A percentile compares a stretch with the other conserved stretches of the same genome.
These are phyloP conservation scores for Aphaenogaster rudis DNA, from an alignment of 1,140 invertebrate species.

Conservation along the genomic window DNA sequence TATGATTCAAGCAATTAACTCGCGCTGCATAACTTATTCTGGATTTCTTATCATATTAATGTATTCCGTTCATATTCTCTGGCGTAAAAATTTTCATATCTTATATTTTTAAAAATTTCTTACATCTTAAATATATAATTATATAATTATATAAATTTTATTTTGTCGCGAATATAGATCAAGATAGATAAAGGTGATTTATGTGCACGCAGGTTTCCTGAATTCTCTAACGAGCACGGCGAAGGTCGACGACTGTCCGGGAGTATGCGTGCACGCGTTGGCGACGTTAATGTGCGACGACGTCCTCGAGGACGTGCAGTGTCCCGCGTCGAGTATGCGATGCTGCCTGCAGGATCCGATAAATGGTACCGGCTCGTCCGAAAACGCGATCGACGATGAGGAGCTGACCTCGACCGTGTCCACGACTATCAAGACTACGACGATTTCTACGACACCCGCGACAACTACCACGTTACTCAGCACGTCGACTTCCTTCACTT, in stretches of 20 bases:
- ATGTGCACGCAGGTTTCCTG: conserved; percentile 89
- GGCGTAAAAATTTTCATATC: too few species aligned
- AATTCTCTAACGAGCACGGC: conserved; percentile 94
- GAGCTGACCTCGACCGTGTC: conserved; percentile 45
- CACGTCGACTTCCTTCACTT: conserved; percentile 32
- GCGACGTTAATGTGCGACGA: conserved; percentile 94
- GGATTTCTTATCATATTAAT: neutral
- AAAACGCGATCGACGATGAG: conserved; percentile 78
- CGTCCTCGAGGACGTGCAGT: conserved; percentile 93
- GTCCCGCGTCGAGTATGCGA: conserved; percentile 92
- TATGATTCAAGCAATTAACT: conserved; percentile 1
- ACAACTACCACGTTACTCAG: conserved; percentile 63
- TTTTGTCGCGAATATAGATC: neutral
- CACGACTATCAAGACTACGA: conserved; percentile 67
- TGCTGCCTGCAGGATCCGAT: conserved; percentile 92
- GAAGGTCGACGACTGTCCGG: conserved; percentile 94
- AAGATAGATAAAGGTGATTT: neutral
- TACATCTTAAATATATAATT: too few species aligned
- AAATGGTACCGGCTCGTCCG: conserved; percentile 80
- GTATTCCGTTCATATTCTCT: too few species aligned
- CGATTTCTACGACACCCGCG: conserved; percentile 67
- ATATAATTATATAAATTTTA: neutral
- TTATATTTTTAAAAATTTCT: too few species aligned
- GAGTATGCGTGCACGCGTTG: conserved; percentile 93
- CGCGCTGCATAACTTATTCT: neutral